phyloP scores from a whole-genome alignment of 2,888 invertebrate species.

The Sipha maydis region DNA sequence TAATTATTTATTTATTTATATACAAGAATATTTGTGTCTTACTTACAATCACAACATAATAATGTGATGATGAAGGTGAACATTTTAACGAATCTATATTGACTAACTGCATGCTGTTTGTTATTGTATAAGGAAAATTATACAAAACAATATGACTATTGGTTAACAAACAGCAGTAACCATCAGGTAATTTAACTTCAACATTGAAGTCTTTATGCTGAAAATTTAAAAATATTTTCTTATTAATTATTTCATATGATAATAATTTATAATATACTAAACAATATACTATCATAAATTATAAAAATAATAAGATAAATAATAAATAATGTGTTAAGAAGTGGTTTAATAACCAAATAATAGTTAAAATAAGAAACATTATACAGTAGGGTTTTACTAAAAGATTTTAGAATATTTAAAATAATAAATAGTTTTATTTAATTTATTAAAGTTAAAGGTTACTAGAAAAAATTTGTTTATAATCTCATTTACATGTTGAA shows the following conservation, averaged over 20 bases:
- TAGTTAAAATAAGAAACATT: too few species aligned
- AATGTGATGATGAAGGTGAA: constrained; percentile 46
- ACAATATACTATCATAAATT: neutral
- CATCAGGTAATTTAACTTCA: constrained; percentile 38
- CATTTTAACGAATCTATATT: constrained; percentile 43
- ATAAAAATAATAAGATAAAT: too few species aligned
- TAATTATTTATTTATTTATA: neutral
- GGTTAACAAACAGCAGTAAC: constrained; percentile 48
- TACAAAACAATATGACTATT: constrained; percentile 47
- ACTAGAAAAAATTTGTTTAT: too few species aligned
- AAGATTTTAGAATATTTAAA: too few species aligned
- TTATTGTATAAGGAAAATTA: constrained; percentile 48
- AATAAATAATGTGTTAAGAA: too few species aligned
- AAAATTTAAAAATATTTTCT: constrained; percentile 16
- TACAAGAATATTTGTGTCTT: neutral
- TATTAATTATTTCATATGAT: neutral
- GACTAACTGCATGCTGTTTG: constrained; percentile 29
- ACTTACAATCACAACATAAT: constrained; percentile 54
- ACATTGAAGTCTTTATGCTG: constrained; percentile 16
- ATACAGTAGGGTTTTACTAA: too few species aligned
- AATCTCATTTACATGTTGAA: too few species aligned
- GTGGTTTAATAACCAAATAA: too few species aligned
- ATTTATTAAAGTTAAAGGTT: too few species aligned
- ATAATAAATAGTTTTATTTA: too few species aligned
- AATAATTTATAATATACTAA: neutral